Evolutionary conservation across 2,888 invertebrate genomes (phyloP).

Genomic region (Nudaria mundana): DNA sequence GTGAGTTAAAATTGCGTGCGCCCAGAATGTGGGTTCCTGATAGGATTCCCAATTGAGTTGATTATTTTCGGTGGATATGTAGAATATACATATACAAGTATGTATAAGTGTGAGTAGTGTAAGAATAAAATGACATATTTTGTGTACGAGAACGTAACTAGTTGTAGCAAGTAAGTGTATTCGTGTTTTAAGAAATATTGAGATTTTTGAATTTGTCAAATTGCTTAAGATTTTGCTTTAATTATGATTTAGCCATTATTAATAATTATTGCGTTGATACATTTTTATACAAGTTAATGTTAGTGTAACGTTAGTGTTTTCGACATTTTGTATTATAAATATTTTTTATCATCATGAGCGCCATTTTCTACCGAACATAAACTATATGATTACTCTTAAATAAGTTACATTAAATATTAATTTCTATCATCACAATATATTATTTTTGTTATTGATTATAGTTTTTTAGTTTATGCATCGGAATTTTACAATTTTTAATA

Average conservation of each 20-base stretch:
- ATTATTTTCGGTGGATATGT: slow-evolving; percentile 34
- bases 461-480: slow-evolving; percentile 51
- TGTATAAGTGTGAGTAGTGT: too few relatives aligned
- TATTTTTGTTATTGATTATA: slow-evolving; percentile 54
- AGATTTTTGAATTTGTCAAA: slow-evolving; percentile 52
- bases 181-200: slow-evolving; percentile 45
- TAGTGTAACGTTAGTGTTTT: slow-evolving; percentile 56
- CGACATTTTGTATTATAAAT: slow-evolving; percentile 40
- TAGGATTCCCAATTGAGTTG: slow-evolving; percentile 27
- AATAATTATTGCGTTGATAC: slow-evolving; percentile 57
- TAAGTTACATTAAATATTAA: too few relatives aligned
- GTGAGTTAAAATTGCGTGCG: slow-evolving; percentile 38
- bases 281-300: slow-evolving; percentile 50
- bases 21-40: slow-evolving; percentile 35
- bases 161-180: slow-evolving; percentile 39
- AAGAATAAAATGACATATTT: slow-evolving; percentile 75
- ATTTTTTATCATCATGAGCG: slow-evolving; percentile 36
- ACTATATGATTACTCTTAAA: slow-evolving; percentile 21
- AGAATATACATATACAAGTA: slow-evolving; percentile 35
- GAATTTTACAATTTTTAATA: slow-evolving; percentile 43
- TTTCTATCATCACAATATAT: slow-evolving; percentile 49
- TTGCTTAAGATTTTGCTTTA: slow-evolving; percentile 71
- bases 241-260: slow-evolving; percentile 65
- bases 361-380: slow-evolving; percentile 22
- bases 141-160: slow-evolving; percentile 60